Evolutionary conservation across 2,113 vertebrate genomes (phyloP).

Genomic region (Anolis sagrei): DNA sequence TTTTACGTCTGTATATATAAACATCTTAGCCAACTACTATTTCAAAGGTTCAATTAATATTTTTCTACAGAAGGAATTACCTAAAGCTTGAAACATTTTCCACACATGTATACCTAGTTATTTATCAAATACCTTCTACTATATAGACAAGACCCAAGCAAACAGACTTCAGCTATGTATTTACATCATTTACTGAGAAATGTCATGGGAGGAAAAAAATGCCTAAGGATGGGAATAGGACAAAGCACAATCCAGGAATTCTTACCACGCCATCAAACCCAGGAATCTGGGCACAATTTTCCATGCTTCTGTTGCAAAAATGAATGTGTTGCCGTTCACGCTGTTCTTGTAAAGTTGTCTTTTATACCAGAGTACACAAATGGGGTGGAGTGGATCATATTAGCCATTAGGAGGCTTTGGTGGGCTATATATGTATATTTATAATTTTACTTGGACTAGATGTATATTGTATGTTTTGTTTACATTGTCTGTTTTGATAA

Average conservation of each 20-base stretch:
- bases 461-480: too few relatives aligned
- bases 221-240: not conserved
- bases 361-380: too few relatives aligned
- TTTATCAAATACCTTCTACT: constrained; percentile 50
- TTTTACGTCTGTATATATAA: not conserved
- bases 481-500: too few relatives aligned
- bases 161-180: not conserved
- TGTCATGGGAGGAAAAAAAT: not conserved
- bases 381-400: too few relatives aligned
- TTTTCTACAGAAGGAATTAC: constrained; percentile 16
- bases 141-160: not conserved
- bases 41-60: constrained; percentile 14
- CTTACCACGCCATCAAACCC: not conserved
- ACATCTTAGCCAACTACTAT: not conserved
- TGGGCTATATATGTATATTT: too few relatives aligned
- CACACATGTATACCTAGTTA: not conserved
- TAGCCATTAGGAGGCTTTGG: too few relatives aligned
- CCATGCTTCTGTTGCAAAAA: not conserved
- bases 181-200: not conserved
- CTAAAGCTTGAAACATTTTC: constrained; percentile 55
- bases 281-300: not conserved
- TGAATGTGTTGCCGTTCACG: not conserved
- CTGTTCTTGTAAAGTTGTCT: too few relatives aligned
- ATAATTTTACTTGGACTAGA: too few relatives aligned
- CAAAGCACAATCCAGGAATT: not conserved